These are phyloP conservation scores for Helarctos malayanus DNA, from an alignment of 2,797 vertebrate species.

Conservation along the genomic window DNA sequence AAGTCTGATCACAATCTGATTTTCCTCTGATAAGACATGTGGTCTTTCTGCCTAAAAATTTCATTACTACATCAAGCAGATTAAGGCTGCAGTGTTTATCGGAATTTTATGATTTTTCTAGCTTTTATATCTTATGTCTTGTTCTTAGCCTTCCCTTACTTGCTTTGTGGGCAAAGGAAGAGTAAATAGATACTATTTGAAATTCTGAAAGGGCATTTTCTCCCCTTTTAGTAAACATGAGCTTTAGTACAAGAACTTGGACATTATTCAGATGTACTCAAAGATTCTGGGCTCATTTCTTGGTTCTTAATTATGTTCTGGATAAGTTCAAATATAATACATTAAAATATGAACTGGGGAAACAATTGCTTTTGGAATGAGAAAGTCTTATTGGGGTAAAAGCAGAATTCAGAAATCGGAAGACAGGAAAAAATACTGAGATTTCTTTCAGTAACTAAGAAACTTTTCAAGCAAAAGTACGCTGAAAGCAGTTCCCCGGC, in stretches of 20 bases:
- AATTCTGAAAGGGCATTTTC: background rate
- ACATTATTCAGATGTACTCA: background rate
- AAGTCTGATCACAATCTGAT: background rate
- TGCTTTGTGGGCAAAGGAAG: background rate
- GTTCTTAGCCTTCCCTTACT: background rate
- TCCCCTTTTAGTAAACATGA: background rate
- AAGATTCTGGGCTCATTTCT: background rate
- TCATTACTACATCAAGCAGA: background rate
- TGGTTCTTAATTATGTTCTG: slow-evolving; percentile 26
- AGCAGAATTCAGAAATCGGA: slow-evolving; percentile 55
- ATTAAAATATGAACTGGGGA: slow-evolving; percentile 6
- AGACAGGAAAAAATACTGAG: background rate
- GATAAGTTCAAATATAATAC: slow-evolving; percentile 7
- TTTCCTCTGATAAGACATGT: background rate
- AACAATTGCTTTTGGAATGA: slow-evolving; percentile 41
- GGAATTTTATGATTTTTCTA: background rate
- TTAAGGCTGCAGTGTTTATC: background rate
- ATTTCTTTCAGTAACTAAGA: slow-evolving; percentile 47
- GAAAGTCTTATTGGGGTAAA: background rate
- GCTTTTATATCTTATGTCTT: slow-evolving; percentile 1
- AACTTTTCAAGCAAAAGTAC: slow-evolving; percentile 17
- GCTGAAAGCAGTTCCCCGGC: background rate
- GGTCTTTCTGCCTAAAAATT: background rate
- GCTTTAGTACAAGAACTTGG: background rate
- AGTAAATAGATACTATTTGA: background rate